Evolutionary conservation across 2,113 vertebrate species (phyloP).

Genomic region (Canis aureus): DNA sequence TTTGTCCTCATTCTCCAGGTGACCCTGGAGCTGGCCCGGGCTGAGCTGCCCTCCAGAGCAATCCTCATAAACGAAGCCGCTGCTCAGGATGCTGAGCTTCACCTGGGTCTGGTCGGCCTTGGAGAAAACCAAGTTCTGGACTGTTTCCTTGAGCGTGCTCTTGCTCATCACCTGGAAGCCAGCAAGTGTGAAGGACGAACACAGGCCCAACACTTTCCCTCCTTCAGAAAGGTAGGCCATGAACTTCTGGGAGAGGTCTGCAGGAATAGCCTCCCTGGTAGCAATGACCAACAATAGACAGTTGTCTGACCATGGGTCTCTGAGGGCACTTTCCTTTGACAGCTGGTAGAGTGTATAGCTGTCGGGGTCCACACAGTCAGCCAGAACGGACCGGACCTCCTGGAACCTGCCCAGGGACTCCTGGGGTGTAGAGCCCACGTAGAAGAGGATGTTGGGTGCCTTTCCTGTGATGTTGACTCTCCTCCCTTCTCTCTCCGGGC

Average conservation of each 20-base stretch:
- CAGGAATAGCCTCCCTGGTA: conserved; percentile 84
- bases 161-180: conserved; percentile 86
- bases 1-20: conserved; percentile 84
- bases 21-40: conserved; percentile 87
- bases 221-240: conserved; percentile 91
- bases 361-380: conserved; percentile 89
- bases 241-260: conserved; percentile 87
- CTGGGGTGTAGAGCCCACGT: conserved; percentile 83
- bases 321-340: conserved; percentile 87
- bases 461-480: conserved; percentile 84
- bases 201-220: conserved; percentile 92
- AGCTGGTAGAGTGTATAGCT: conserved; percentile 92
- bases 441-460: conserved; percentile 94
- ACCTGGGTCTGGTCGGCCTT: conserved; percentile 85
- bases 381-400: conserved; percentile 85
- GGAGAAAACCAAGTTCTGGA: conserved; percentile 89
- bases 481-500: background rate
- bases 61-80: conserved; percentile 87
- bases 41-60: conserved; percentile 38
- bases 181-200: conserved; percentile 88
- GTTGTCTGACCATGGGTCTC: conserved; percentile 94
- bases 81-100: conserved; percentile 88
- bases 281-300: conserved; percentile 92
- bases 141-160: conserved; percentile 50
- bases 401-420: conserved; percentile 84